Percentiles rank a stretch among this genome's conserved stretches.
These are phyloP conservation scores for Cheilosia urbana DNA, from an alignment of 2,888 invertebrate species.

Conservation along the genomic window DNA sequence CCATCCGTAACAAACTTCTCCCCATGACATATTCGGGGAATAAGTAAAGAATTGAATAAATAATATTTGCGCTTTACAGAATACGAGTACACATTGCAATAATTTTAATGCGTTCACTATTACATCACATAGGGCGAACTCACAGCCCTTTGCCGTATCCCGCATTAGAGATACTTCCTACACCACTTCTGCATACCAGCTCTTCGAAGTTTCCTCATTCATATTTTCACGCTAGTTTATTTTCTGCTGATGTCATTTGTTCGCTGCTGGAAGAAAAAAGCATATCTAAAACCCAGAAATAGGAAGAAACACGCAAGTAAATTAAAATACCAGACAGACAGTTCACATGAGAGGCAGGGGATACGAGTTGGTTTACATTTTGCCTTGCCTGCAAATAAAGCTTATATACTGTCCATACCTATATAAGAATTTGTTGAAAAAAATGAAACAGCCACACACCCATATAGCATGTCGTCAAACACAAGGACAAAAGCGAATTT, in stretches of 20 bases:
- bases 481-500: conserved; percentile 48
- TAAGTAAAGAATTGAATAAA: conserved; percentile 19
- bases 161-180: conserved; percentile 9
- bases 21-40: conserved; percentile 20
- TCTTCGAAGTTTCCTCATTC: conserved; percentile 43
- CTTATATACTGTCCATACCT: conserved; percentile 36
- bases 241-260: conserved; percentile 67
- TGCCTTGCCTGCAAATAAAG: conserved; percentile 48
- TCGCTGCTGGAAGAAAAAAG: conserved; percentile 29
- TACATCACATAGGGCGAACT: not conserved
- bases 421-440: conserved; percentile 36
- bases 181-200: not conserved
- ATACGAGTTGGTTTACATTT: conserved; percentile 20
- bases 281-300: conserved; percentile 51
- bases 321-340: conserved; percentile 67
- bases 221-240: conserved; percentile 59
- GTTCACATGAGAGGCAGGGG: conserved; percentile 37
- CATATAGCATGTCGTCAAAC: conserved; percentile 50
- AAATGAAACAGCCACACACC: conserved; percentile 54
- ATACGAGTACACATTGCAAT: conserved; percentile 18
- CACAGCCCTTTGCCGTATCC: conserved; percentile 13
- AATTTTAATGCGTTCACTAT: conserved; percentile 35
- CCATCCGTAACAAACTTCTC: not conserved
- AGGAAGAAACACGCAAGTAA: conserved; percentile 63
- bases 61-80: conserved; percentile 29